Base-by-base conservation (phyloP, 2,113 vertebrate genomes). In the Crocuta crocuta region DNA sequence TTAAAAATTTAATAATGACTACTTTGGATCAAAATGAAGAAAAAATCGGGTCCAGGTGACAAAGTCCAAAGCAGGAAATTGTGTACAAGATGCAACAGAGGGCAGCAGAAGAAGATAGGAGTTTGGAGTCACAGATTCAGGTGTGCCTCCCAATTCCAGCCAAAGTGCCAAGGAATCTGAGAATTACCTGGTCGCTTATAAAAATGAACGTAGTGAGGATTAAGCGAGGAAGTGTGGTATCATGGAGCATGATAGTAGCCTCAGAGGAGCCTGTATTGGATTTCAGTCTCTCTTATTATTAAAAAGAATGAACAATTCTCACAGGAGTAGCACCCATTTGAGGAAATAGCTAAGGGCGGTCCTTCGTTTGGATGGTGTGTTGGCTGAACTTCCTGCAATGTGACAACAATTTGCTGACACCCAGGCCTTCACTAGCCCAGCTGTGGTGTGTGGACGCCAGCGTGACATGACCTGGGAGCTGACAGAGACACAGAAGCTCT, bases 361-460 rank as follows among this genome's bases (percentile, higher is more conserved):
- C 39, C 15, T 80, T 79, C 5, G 2, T 84, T 79, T 61, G 81
- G 50, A 31, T 43, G 24, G 6, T 4, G 9, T 12, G 10, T 28
- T 17, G 50, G 7, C 4, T 13, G 13, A 53, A 24, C 80, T 73
- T 43, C 12, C 43, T 71, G 73, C 31, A 85, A 73, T 11, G 26
- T 63, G 26, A 31, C 39, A 15, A 70, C 12, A 39, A 9, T 33
- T 13, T 68, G 84, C 16, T 31, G 55, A 28, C 16, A 35, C 33
- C 5, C 10, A 35, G 74, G 35, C 31, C 31, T 26, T 33, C 0
- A 6, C 8, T 17, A 2, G 35, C 21, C 0, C 33, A 24, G 10
- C 4, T 28, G 31, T 15, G 43, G 43, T 31, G 33, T 61, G 33
- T 12, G 13, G 39, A 7, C n/a, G 7, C 13, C 33, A 21, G 48